A percentile compares a stretch with the other conserved stretches of the same genome.
Conservation (phyloP, 2,888 invertebrate genomes). For the Zaprionus lineosus region DNA sequence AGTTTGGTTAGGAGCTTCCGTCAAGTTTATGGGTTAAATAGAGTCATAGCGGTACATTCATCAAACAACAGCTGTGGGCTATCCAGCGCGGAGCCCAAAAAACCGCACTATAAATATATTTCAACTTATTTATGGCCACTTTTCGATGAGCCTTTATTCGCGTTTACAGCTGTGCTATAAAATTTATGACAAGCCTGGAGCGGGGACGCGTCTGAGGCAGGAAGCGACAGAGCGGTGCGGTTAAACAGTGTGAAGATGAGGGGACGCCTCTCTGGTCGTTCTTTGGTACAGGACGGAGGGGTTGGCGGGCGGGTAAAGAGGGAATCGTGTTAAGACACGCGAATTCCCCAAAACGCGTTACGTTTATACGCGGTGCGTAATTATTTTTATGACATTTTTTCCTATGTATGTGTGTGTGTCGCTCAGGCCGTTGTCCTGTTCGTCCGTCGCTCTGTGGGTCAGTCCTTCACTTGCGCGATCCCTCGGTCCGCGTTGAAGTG, state of each 20-base stretch:
- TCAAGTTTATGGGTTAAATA: slow-evolving; percentile 39
- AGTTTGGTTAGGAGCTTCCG: slow-evolving; percentile 18
- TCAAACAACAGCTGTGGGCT: slow-evolving; percentile 45
- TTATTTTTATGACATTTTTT: slow-evolving; percentile 76
- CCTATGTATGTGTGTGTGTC: slow-evolving; percentile 13
- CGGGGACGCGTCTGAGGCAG: background rate
- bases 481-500: slow-evolving; percentile 65
- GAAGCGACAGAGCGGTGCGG: background rate
- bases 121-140: slow-evolving; percentile 75
- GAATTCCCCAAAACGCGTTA: slow-evolving; percentile 53
- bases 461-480: background rate
- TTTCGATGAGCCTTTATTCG: slow-evolving; percentile 74
- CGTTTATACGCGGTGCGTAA: slow-evolving; percentile 69
- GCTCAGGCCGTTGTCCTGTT: slow-evolving; percentile 19
- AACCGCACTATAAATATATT: slow-evolving; percentile 72
- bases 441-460: slow-evolving; percentile 11
- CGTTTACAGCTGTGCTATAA: slow-evolving; percentile 70
- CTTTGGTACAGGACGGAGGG: background rate
- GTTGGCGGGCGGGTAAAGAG: slow-evolving; percentile 6
- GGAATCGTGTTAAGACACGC: slow-evolving; percentile 46
- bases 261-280: too few species aligned
- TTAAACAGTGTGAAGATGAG: too few species aligned
- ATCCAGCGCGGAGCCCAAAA: slow-evolving; percentile 16
- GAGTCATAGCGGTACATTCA: slow-evolving; percentile 48
- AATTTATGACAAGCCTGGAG: slow-evolving; percentile 53